Percentiles rank a stretch among this genome's conserved stretches.
Evolutionary conservation across 2,888 invertebrate genomes (phyloP).

Genomic region (Arge pagana): DNA sequence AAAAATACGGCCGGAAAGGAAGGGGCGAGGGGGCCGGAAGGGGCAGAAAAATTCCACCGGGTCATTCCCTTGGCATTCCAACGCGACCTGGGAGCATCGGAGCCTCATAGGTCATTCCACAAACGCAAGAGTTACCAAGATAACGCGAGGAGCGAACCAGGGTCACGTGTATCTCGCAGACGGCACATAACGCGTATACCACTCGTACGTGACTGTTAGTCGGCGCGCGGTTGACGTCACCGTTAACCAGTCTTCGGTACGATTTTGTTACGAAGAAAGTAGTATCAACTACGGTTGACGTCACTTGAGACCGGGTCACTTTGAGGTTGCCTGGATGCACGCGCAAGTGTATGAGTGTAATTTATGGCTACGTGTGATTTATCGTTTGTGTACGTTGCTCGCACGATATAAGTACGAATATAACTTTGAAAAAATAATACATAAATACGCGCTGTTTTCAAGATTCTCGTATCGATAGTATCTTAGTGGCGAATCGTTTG

Average conservation of each 20-base stretch:
- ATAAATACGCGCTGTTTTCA: too few relatives aligned
- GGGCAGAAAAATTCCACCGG: too few relatives aligned
- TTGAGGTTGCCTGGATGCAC: too few relatives aligned
- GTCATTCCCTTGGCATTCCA: constrained; percentile 13
- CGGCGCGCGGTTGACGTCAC: constrained; percentile 4
- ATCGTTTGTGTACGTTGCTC: too few relatives aligned
- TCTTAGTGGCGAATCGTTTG: too few relatives aligned
- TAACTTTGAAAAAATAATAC: too few relatives aligned
- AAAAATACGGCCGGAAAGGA: too few relatives aligned
- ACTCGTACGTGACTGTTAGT: neutral
- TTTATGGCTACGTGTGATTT: too few relatives aligned
- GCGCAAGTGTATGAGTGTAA: too few relatives aligned
- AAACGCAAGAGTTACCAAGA: constrained; percentile 1
- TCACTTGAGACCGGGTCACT: neutral
- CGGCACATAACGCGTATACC: neutral
- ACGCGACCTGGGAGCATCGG: constrained; percentile 3
- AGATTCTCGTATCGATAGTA: too few relatives aligned
- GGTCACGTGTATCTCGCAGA: constrained; percentile 5
- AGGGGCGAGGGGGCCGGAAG: too few relatives aligned
- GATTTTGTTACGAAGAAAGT: constrained; percentile 4
- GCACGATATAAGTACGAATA: too few relatives aligned
- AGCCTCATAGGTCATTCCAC: constrained; percentile 7
- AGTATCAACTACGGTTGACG: constrained; percentile 5
- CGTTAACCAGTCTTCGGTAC: neutral
- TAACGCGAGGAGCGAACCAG: constrained; percentile 13